Percentiles rank a stretch among this genome's conserved stretches.
phyloP scores from a whole-genome alignment of 2,888 invertebrate species.

The Hyles lineata region DNA sequence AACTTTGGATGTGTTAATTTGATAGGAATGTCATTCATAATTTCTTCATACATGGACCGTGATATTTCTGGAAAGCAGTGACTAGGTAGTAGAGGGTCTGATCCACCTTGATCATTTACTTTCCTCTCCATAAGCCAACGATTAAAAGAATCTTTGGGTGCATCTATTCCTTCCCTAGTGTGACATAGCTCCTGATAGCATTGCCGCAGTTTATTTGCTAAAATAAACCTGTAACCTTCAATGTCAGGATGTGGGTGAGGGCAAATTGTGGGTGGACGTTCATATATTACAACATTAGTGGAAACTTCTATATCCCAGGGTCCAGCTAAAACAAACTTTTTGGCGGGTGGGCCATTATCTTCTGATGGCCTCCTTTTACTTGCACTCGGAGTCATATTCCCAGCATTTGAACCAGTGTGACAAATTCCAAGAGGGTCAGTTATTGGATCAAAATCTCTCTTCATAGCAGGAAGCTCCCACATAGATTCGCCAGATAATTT shows the following conservation, averaged over 20 bases:
- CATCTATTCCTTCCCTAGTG: conserved; percentile 96
- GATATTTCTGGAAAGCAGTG: conserved; percentile 97
- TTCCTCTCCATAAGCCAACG: conserved; percentile 98
- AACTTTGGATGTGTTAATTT: conserved; percentile 98
- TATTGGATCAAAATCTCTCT: conserved; percentile 94
- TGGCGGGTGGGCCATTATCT: conserved; percentile 91
- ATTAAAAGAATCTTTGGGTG: conserved; percentile 98
- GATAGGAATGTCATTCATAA: conserved; percentile 99
- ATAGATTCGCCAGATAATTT: conserved; percentile 97
- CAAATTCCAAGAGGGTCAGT: conserved; percentile 96
- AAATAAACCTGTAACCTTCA: conserved; percentile 93
- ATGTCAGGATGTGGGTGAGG: conserved; percentile 98
- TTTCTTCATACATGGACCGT: conserved; percentile 97
- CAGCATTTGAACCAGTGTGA: conserved; percentile 75
- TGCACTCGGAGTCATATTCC: conserved; percentile 83
- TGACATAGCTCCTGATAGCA: conserved; percentile 98
- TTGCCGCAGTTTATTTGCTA: conserved; percentile 93
- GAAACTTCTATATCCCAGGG: conserved; percentile 98
- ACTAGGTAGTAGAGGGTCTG: conserved; percentile 96
- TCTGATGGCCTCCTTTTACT: conserved; percentile 92
- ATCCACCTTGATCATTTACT: conserved; percentile 93
- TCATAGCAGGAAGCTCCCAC: conserved; percentile 96
- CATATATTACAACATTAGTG: conserved; percentile 95
- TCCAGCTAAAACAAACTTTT: conserved; percentile 94
- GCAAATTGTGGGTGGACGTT: conserved; percentile 92